Evolutionary conservation across 2,888 invertebrate species (phyloP).

Genomic region (Meteorus colon): DNA sequence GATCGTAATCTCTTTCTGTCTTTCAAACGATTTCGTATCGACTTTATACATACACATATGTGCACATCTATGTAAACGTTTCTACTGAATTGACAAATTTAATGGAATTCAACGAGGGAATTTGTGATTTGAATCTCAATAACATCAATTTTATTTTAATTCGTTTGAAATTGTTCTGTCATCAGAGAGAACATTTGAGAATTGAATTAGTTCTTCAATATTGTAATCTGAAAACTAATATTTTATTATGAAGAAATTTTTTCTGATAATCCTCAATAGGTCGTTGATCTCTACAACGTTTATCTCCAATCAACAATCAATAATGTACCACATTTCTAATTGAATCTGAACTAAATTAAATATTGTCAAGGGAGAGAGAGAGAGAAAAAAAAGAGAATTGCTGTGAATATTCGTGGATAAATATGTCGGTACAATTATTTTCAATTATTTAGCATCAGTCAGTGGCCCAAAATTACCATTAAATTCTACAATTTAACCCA

Average conservation of each 20-base stretch:
- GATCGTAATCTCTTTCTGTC: conserved; percentile 37
- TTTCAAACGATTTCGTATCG: conserved; percentile 23
- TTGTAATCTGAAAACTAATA: too few species aligned
- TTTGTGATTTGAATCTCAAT: too few species aligned
- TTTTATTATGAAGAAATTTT: too few species aligned
- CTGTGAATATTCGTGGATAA: conserved; percentile 3
- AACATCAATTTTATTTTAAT: too few species aligned
- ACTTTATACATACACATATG: conserved; percentile 39
- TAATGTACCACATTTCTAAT: too few species aligned
- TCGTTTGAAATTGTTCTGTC: too few species aligned
- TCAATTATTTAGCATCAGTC: conserved; percentile 13
- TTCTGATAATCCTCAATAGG: too few species aligned
- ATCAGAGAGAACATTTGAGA: too few species aligned
- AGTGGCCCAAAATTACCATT: conserved; percentile 17
- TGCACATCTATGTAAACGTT: conserved; percentile 31
- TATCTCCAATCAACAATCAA: too few species aligned
- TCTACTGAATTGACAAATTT: conserved; percentile 45
- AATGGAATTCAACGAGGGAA: conserved; percentile 37
- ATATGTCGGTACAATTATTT: conserved; percentile 6
- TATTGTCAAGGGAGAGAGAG: conserved; percentile 6
- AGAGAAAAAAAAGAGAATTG: conserved; percentile 18
- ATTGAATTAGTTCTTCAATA: too few species aligned
- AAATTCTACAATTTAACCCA: conserved; percentile 16
- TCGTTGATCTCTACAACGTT: too few species aligned
- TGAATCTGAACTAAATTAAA: too few species aligned